Evolutionary conservation across 2,113 vertebrate species (phyloP), one percentile per base, ranked within the genome.

Genomic region (Dissostichus mawsoni): DNA sequence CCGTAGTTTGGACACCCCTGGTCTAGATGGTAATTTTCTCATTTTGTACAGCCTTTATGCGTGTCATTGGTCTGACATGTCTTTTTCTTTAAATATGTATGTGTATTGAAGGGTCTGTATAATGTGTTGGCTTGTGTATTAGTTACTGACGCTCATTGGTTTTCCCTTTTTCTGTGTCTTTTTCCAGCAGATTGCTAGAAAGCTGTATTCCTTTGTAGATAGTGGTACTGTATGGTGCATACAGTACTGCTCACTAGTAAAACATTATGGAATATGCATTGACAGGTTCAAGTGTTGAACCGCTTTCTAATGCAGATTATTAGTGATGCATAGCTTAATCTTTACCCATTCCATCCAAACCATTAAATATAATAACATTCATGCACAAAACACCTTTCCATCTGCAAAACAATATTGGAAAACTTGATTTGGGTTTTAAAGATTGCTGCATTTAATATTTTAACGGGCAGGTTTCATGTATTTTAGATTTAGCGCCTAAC

Each of bases 231-330:
- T 55, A 66, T 29, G 63, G 8, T 5, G 36, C 36, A 36, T 69
- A 17, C n/a, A 18, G 50, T 57, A 62, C 66, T 69, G 55, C 48
- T 20, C 25, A 82, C 53, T 57, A 45, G 41, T n/a, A 53, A 73
- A 69, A 62, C 69, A 61, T 52, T 81, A 74, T 59, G 55, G 63
- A 77, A 74, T 64, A 52, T 69, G 51, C 45, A 41, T 4, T 59
- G 51, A 62, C 63, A 61, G 59, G 17, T 58, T 41, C 65, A 65
- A 64, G 45, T 69, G 57, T 68, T 81, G 36, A 73, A 59, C 41
- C 57, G 63, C 70, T 82, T 79, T 73, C n/a, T 73, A 76, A 72
- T 44, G 48, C 48, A 25, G 29, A 70, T 74, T 6, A 47, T 51
- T 56, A 11, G 16, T 18, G 76, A n/a, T 44, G 45, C 50, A 51